Percentiles rank a stretch among this genome's conserved stretches.
Conservation (phyloP, 1,140 invertebrate species). For the Schlechtendalia chinensis region DNA sequence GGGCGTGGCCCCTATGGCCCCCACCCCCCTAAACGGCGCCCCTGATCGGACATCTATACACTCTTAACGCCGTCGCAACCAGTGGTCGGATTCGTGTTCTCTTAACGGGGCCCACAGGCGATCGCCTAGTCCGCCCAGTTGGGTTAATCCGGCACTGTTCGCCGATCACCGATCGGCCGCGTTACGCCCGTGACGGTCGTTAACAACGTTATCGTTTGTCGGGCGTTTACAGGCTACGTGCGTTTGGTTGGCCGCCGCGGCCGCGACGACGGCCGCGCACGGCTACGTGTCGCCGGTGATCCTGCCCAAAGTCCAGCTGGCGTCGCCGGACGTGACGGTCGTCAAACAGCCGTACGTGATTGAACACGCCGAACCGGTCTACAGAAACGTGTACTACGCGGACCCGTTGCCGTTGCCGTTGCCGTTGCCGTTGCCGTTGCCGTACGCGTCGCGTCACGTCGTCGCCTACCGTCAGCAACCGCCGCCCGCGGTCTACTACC, state of each 20-base stretch:
- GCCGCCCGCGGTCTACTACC: neutral
- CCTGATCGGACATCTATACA: too few relatives aligned
- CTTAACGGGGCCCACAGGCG: too few relatives aligned
- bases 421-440: neutral
- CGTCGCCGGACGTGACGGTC: slow-evolving; percentile 54
- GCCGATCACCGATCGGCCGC: too few relatives aligned
- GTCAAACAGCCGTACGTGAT: slow-evolving; percentile 54
- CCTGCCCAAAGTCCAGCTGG: slow-evolving; percentile 54
- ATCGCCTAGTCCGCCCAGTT: too few relatives aligned
- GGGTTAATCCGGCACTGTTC: too few relatives aligned
- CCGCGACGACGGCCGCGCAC: slow-evolving; percentile 23
- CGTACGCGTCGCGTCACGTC: neutral
- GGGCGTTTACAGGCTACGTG: neutral
- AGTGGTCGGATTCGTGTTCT: too few relatives aligned
- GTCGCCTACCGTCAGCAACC: neutral
- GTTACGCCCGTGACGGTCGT: too few relatives aligned
- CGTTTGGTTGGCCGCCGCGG: neutral
- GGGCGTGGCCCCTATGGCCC: too few relatives aligned
- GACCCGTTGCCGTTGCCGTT: neutral
- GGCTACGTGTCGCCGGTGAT: slow-evolving; percentile 52
- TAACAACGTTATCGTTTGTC: too few relatives aligned
- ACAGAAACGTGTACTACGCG: slow-evolving; percentile 53
- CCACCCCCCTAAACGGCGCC: too few relatives aligned
- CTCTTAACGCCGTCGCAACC: too few relatives aligned
- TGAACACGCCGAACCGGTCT: slow-evolving; percentile 53